Evolutionary conservation across 2,113 vertebrate species (phyloP), one percentile per base, ranked within the genome.

Genomic region (Cynoglossus semilaevis): DNA sequence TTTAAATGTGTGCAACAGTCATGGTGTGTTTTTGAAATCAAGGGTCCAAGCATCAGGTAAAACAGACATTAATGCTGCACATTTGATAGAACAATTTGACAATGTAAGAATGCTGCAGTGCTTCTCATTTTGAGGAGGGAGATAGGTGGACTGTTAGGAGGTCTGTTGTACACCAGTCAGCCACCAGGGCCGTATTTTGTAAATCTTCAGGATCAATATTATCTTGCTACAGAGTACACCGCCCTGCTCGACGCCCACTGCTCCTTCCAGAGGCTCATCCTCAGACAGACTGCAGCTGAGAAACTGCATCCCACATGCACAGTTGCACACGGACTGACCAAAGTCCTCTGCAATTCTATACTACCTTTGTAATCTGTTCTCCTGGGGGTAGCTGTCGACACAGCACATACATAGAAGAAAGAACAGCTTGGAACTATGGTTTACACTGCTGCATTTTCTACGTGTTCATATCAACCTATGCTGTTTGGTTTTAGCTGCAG

Each of bases 101-200:
- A 55, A 51, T 74, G 47, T 7, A 59, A 70, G 59, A 79, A 73
- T 86, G 63, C 76, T 85, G 85, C 85, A 85, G 78, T 82, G 82
- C 61, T 17, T 38, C 18, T 41, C 15, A 8, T 47, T 46, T 46
- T n/a, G 54, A 73, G 61, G 69, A 69, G 50, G 57, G 67, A 46
- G 35, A 51, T 84, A 6, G 77, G 73, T 72, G 76, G 76, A 81
- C 78, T 71, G 71, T 81, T 73, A 76, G 72, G 47, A 71, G 58
- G 34, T 67, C 65, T 51, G 63, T 72, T 84, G 76, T 63, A 64
- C 69, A 81, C 56, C 62, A 44, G 16, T 7, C 54, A 74, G 76
- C 59, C 76, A 67, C 74, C 44, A 34, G 68, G 64, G 77, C 64
- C n/a, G 77, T 40, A 50, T 61, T 65, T 72, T 74, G 51, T 58